These are phyloP conservation scores for Myrmecobius fasciatus DNA, from an alignment of 2,113 vertebrate genomes.

Conservation along the genomic window DNA sequence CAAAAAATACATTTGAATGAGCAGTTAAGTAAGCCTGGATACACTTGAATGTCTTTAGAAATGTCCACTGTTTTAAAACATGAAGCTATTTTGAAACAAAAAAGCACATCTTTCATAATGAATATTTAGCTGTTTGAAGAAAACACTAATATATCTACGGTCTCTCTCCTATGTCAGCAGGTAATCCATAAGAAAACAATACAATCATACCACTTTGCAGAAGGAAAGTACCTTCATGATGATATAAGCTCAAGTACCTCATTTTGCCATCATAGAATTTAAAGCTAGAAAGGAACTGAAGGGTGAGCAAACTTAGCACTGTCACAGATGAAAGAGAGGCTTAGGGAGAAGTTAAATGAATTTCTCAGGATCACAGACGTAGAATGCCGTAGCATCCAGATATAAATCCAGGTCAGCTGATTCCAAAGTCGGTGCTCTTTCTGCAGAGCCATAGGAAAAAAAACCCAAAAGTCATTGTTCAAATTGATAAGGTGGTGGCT, in stretches of 20 bases:
- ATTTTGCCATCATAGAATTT: background rate
- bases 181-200: background rate
- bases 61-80: background rate
- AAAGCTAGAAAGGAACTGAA: background rate
- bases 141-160: background rate
- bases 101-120: background rate
- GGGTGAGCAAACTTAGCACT: background rate
- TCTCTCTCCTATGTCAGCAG: background rate
- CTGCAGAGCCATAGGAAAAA: background rate
- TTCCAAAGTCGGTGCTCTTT: background rate
- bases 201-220: background rate
- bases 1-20: background rate
- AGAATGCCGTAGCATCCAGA: background rate
- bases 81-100: background rate
- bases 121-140: background rate
- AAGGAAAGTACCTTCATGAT: background rate
- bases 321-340: background rate
- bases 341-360: background rate
- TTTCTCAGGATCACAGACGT: background rate
- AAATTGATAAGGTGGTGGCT: background rate
- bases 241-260: background rate
- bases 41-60: background rate
- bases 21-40: background rate
- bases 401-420: background rate
- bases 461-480: background rate